Evolutionary conservation across 37 sponge, comb jelly and placozoan species (phyloP).

Genomic region (Crambe crambe): DNA sequence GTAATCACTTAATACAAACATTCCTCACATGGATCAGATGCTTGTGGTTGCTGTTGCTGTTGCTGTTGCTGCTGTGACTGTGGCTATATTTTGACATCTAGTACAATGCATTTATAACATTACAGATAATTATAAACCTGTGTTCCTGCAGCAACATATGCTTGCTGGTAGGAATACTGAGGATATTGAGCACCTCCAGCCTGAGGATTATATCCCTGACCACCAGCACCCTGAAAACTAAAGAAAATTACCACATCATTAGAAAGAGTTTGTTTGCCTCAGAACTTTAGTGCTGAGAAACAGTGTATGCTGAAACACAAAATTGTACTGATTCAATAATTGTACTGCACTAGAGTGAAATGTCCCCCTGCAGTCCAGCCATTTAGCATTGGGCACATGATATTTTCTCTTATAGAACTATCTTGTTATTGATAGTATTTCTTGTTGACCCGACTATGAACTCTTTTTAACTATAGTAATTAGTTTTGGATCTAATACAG

Average conservation of each 20-base stretch:
- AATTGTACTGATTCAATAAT: no score
- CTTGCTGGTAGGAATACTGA: constrained; percentile 63
- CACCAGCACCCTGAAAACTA: constrained; percentile 18
- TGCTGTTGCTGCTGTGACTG: not conserved
- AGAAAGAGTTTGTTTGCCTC: not conserved
- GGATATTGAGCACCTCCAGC: constrained; percentile 13
- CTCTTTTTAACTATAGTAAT: no score
- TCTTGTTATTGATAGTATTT: no score
- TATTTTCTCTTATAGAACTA: no score
- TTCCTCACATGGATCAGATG: constrained; percentile 5
- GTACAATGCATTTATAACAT: not conserved
- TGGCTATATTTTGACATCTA: not conserved
- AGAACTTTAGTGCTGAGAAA: not conserved
- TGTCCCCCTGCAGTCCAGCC: no score
- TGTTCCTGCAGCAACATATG: constrained; percentile 30
- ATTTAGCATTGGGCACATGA: no score
- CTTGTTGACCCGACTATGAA: no score
- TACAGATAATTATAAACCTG: constrained; percentile 3
- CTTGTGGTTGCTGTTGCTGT: not conserved
- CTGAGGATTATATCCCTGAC: constrained; percentile 10
- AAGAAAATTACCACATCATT: not conserved
- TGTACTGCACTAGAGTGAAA: no score
- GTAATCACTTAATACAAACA: not conserved
- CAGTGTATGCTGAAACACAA: not conserved
- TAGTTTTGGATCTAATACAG: no score